Evolutionary conservation across 2,888 invertebrate species (phyloP).

Genomic region (Sepioteuthis lessoniana): DNA sequence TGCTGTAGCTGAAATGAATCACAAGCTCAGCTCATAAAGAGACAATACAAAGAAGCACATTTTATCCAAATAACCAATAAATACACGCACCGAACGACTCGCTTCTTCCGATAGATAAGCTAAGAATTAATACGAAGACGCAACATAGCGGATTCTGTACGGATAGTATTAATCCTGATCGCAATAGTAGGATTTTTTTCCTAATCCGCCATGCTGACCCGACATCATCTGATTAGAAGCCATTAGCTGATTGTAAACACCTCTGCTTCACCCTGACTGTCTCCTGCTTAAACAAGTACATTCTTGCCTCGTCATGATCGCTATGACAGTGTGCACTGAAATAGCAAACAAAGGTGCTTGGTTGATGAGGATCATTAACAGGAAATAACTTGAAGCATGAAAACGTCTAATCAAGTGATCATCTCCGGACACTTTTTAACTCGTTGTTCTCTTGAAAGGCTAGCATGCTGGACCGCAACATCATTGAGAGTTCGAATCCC

Average conservation of each 20-base stretch:
- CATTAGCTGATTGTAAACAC: slow-evolving; percentile 33
- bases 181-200: not conserved
- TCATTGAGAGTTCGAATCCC: too few species aligned
- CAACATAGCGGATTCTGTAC: not conserved
- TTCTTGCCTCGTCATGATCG: not conserved
- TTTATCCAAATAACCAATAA: not conserved
- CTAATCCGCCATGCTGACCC: not conserved
- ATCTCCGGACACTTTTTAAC: too few species aligned
- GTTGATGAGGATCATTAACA: not conserved
- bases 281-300: slow-evolving; percentile 41
- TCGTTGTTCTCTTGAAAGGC: too few species aligned
- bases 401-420: not conserved
- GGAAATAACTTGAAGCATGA: not conserved
- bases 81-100: not conserved
- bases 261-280: not conserved
- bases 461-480: too few species aligned
- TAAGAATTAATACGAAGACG: not conserved
- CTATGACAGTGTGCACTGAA: not conserved
- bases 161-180: not conserved
- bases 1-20: not conserved
- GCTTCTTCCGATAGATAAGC: not conserved
- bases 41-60: not conserved
- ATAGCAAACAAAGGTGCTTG: not conserved
- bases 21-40: not conserved
- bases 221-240: not conserved